phyloP scores from a whole-genome alignment of 2,797 vertebrate genomes.

The Pyrocephalus nanus region DNA sequence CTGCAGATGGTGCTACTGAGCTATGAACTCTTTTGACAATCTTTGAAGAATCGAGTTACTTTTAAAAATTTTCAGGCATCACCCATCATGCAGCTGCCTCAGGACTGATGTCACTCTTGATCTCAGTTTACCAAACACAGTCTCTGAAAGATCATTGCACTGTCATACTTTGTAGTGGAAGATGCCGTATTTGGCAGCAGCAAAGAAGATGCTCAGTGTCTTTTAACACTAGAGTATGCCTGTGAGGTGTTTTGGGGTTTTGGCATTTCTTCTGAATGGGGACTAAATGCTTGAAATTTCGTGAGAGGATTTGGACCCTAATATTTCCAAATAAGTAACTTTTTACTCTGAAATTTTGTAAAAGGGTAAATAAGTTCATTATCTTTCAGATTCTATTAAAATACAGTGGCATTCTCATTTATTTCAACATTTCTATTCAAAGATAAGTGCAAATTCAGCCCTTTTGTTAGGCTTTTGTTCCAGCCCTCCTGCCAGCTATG shows the following conservation, averaged over 20 bases:
- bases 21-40: not conserved
- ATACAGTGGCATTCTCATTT: not conserved
- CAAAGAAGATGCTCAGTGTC: not conserved
- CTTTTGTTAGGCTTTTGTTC: not conserved
- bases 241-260: not conserved
- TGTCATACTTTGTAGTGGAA: not conserved
- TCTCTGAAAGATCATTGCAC: not conserved
- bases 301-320: not conserved
- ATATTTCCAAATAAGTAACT: not conserved
- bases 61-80: not conserved
- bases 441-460: not conserved
- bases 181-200: not conserved
- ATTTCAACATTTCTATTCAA: not conserved
- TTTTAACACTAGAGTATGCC: not conserved
- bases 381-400: not conserved
- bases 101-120: not conserved
- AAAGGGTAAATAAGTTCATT: not conserved
- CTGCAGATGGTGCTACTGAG: constrained; percentile 62
- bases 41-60: not conserved
- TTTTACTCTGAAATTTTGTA: not conserved
- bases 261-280: not conserved
- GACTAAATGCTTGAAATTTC: not conserved
- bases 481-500: not conserved
- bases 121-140: not conserved
- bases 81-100: not conserved